phyloP scores from a whole-genome alignment of 2,797 vertebrate genomes.

The Hemitrygon akajei region DNA sequence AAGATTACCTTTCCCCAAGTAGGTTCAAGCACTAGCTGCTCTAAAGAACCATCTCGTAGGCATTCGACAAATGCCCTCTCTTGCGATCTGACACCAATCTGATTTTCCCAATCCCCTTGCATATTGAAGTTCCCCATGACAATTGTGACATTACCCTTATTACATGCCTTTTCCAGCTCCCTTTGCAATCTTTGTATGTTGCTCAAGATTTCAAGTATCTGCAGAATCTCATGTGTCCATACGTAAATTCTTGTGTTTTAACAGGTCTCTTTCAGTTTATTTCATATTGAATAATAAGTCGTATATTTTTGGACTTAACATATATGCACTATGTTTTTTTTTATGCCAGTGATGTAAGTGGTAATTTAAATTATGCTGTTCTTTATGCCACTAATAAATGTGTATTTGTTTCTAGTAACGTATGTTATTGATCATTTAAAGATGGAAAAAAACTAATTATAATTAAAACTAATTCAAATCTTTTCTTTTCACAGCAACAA shows the following conservation, averaged over 20 bases:
- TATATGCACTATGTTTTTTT: background rate
- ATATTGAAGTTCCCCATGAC: too few species aligned
- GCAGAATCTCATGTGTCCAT: conserved; percentile 54
- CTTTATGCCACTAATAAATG: background rate
- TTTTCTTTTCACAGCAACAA: conserved; percentile 63
- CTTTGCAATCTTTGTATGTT: too few species aligned
- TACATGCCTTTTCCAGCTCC: too few species aligned
- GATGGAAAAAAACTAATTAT: conserved; percentile 16
- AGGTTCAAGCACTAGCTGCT: too few species aligned
- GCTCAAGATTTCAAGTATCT: too few species aligned
- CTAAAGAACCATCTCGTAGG: too few species aligned
- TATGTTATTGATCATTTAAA: conserved; percentile 1
- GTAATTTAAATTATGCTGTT: background rate
- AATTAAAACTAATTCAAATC: background rate
- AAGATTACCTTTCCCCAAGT: too few species aligned
- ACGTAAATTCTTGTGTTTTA: conserved; percentile 69
- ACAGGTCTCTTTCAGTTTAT: background rate
- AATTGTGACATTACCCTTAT: too few species aligned
- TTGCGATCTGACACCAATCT: too few species aligned
- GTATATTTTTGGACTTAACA: background rate
- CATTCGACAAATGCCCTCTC: too few species aligned
- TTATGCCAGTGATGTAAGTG: background rate
- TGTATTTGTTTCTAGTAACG: background rate
- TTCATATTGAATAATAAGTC: background rate
- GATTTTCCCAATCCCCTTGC: too few species aligned